Conservation (phyloP, 2,888 invertebrate genomes). For the Caenorhabditis panamensis region DNA sequence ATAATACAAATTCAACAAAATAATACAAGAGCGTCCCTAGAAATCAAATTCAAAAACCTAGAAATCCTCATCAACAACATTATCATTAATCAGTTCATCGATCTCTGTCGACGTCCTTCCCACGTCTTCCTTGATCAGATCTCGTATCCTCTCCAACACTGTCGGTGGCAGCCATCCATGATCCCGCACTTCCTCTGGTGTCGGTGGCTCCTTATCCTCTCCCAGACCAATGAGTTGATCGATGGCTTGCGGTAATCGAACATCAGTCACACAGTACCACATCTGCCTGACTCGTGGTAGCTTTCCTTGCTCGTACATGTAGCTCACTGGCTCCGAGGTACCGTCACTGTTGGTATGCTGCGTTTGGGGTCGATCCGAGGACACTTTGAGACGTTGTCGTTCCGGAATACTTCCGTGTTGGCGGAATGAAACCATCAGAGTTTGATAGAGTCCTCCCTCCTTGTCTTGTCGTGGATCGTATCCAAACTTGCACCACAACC, state of each 20-base stretch:
- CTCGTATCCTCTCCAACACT: slow-evolving; percentile 66
- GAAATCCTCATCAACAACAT: slow-evolving; percentile 53
- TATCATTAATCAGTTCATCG: slow-evolving; percentile 46
- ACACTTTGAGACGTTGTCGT: slow-evolving; percentile 75
- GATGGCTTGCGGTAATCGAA: slow-evolving; percentile 76
- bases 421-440: slow-evolving; percentile 81
- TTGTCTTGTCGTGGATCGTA: slow-evolving; percentile 92
- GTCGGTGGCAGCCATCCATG: slow-evolving; percentile 73
- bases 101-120: slow-evolving; percentile 64
- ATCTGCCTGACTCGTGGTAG: slow-evolving; percentile 83
- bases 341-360: neutral
- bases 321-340: slow-evolving; percentile 61
- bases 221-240: slow-evolving; percentile 28
- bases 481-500: slow-evolving; percentile 91
- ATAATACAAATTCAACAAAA: slow-evolving; percentile 23
- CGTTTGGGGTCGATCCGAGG: slow-evolving; percentile 26
- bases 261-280: slow-evolving; percentile 83
- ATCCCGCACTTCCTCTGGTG: slow-evolving; percentile 26
- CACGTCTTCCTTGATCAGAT: slow-evolving; percentile 76
- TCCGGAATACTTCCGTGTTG: slow-evolving; percentile 79
- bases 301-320: slow-evolving; percentile 66
- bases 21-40: slow-evolving; percentile 1
- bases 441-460: slow-evolving; percentile 89
- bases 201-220: neutral
- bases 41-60: neutral